Percentiles rank a stretch among this genome's conserved stretches.
These are phyloP conservation scores for Xenops minutus DNA, from an alignment of 2,797 vertebrate genomes.

Conservation along the genomic window DNA sequence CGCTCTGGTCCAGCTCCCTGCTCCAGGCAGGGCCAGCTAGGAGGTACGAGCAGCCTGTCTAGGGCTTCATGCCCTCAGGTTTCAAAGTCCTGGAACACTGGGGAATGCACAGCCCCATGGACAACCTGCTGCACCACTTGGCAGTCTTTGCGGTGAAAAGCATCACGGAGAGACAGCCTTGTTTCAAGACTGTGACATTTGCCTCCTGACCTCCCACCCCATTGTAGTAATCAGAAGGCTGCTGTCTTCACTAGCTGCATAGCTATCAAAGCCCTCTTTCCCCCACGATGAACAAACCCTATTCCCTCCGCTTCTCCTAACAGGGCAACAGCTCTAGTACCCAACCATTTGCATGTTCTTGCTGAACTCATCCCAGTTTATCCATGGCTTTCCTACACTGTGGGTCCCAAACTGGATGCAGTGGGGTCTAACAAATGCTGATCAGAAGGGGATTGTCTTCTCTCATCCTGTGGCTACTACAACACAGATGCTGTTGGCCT, in stretches of 20 bases:
- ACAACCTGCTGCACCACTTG: background rate
- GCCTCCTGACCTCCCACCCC: background rate
- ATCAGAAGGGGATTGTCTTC: background rate
- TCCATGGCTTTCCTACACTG: background rate
- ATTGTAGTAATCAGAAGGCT: background rate
- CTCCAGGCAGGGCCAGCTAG: background rate
- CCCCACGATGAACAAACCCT: background rate
- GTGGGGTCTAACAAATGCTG: background rate
- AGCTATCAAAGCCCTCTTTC: background rate
- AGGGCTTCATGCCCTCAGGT: background rate
- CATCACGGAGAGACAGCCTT: accelerated
- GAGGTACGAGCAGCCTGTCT: background rate
- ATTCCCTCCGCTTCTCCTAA: background rate
- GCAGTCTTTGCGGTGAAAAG: accelerated
- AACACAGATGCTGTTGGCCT: background rate
- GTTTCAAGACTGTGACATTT: background rate
- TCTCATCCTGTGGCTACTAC: background rate
- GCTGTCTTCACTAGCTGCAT: background rate
- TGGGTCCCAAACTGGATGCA: background rate
- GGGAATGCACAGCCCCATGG: background rate
- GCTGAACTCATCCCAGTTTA: background rate
- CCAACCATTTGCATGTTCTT: background rate
- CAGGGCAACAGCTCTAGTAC: background rate
- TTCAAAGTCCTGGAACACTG: background rate
- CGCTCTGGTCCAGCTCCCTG: background rate